Base-by-base conservation (phyloP, 2,797 vertebrate species). In the Cheirogaleus major region DNA sequence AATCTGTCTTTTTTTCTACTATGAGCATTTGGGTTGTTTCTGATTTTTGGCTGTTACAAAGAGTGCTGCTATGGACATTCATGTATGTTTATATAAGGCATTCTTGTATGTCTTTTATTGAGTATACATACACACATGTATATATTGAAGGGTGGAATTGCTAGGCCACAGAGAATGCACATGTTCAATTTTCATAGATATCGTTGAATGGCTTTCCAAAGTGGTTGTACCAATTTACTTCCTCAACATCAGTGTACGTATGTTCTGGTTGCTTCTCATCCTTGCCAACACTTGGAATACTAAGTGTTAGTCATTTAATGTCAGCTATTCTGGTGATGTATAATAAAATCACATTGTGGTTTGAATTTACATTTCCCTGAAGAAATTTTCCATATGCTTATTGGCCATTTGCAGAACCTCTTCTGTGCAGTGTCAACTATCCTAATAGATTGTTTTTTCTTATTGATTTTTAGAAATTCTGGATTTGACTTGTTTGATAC, bases 91-190 rank as follows among this genome's bases (percentile, higher is more conserved):
- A 55, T 25, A 25, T 48, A 89, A 85, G 52, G 11, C 25, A 57
- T 89, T 14, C 30, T 86, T 76, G 4, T 81, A 43, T 80, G 11
- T 84, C n/a, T 89, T 95, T 76, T 81, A 67, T 86, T 94, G n/a
- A 27, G 5, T 45, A 45, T 55, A n/a, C 23, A 38, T 35, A 30
- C 15, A 63, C 30, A 41, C 6, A 63, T 7, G 35, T 59, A 25
- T 65, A 63, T 50, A n/a, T 50, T 1, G 61, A 35, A 70, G 38
- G 27, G 2, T 93, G 13, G 70, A 89, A 89, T 69, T 91, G 32
- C 18, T 85, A 61, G 63, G 12, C 50, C 20, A 32, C 61, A 91
- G 25, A n/a, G 45, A 89, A 81, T n/a, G 30, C 5, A 15, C 38
- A 69, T 61, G 7, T 73, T 75, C 12, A 67, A 25, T 65, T 87